These are phyloP conservation scores for Stenurella melanura DNA, from an alignment of 2,888 invertebrate species.

Conservation along the genomic window DNA sequence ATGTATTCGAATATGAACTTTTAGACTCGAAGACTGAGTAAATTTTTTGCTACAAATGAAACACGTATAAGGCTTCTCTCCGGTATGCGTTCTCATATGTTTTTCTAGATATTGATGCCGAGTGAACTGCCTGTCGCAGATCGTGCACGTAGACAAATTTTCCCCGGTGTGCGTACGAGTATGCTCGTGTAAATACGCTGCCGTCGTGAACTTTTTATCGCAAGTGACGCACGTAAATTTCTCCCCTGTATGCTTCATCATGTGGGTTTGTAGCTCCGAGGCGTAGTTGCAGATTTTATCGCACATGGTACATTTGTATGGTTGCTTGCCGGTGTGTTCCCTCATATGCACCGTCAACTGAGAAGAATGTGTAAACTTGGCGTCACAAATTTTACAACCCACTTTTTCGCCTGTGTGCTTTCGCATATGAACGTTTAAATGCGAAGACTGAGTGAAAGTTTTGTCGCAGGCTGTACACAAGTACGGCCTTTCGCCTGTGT, in stretches of 20 bases:
- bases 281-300: constrained; percentile 69
- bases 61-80: constrained; percentile 71
- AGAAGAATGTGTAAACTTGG: constrained; percentile 70
- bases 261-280: constrained; percentile 68
- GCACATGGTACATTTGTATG: constrained; percentile 70
- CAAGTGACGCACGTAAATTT: constrained; percentile 68
- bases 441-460: constrained; percentile 78
- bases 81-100: constrained; percentile 75
- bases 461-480: constrained; percentile 77
- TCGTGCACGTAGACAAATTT: constrained; percentile 70
- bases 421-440: constrained; percentile 76
- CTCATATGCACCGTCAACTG: constrained; percentile 71
- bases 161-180: constrained; percentile 70
- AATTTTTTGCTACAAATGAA: constrained; percentile 69
- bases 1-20: constrained; percentile 69
- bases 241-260: constrained; percentile 69
- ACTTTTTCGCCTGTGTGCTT: constrained; percentile 77
- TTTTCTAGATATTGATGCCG: constrained; percentile 76
- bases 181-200: constrained; percentile 68
- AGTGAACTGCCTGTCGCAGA: constrained; percentile 74
- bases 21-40: constrained; percentile 70
- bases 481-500: constrained; percentile 79
- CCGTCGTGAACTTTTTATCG: constrained; percentile 69
- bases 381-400: constrained; percentile 67
- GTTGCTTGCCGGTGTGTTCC: constrained; percentile 71